These are phyloP conservation scores for Hippocampus zosterae DNA, from an alignment of 2,113 vertebrate species.

Conservation along the genomic window DNA sequence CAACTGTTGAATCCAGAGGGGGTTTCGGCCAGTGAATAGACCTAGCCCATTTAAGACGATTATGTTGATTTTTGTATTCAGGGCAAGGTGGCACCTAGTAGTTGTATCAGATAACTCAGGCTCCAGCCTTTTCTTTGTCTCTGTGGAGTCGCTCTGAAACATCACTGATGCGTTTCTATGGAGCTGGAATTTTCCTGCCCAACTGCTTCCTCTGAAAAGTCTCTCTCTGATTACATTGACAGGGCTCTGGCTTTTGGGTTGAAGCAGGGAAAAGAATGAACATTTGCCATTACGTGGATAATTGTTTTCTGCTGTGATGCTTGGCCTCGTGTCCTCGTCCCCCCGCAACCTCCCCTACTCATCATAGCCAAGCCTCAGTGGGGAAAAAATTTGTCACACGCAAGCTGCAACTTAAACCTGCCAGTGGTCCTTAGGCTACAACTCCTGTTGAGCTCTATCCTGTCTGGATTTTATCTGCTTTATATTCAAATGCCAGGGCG, in stretches of 20 bases:
- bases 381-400: conserved; percentile 25
- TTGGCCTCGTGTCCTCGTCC: conserved; percentile 14
- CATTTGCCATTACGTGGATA: conserved; percentile 47
- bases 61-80: conserved; percentile 23
- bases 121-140: not conserved
- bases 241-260: conserved; percentile 10
- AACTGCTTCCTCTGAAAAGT: conserved; percentile 16
- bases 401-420: conserved; percentile 18
- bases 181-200: conserved; percentile 19
- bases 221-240: conserved; percentile 19
- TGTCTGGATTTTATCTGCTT: conserved; percentile 22
- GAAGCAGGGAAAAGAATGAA: conserved; percentile 7
- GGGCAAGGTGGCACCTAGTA: conserved; percentile 18
- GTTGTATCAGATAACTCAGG: conserved; percentile 29
- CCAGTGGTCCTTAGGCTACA: conserved; percentile 6
- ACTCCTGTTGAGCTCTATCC: not conserved
- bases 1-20: not conserved
- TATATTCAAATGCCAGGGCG: conserved; percentile 37
- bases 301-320: conserved; percentile 40
- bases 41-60: conserved; percentile 9
- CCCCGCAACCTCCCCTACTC: not conserved
- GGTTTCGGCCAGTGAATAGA: conserved; percentile 14
- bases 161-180: conserved; percentile 7
- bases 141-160: conserved; percentile 12
- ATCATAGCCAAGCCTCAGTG: conserved; percentile 17